Base-by-base conservation (phyloP, 1,140 invertebrate species). In the Drosophila pectinifera region DNA sequence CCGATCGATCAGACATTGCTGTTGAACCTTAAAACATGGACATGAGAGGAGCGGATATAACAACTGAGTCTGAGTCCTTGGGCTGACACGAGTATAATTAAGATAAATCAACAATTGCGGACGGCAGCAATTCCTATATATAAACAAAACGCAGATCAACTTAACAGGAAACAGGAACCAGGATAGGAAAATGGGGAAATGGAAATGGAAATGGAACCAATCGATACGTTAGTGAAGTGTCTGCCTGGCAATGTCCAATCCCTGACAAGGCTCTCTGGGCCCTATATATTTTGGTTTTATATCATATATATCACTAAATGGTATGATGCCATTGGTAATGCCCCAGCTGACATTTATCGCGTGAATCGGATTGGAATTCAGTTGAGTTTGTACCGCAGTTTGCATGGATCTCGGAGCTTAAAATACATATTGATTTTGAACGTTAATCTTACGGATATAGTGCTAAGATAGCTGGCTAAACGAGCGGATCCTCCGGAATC, bases 381-480 rank as follows among this genome's bases (percentile, higher is more conserved):
- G 51, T 73, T 57, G 61, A 86, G 58, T 86, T 85, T 85, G 82
- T 85, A 85, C 82, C 84, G 82, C 82, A 80, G 65, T 84, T 83
- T 83, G 64, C 80, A 84, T 65, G 69, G 64, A 74, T 79, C 51
- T 77, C 63, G 63, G 45, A 69, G 38, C 56, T 75, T 64, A 54
- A 39, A 73, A 46, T 75, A 63, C 14, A 6, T 22, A 31, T 57
- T 20, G 63, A 28, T 28, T 51, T 51, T 26, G 28, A 61, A 39
- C 34, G 45, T 38, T 63, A 48, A 28, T 73, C 51, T 53, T 68
- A 49, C 11, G 41, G 36, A 41, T 41, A 53, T 63, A 31, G 39
- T 57, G 64, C 49, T 48, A 46, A 58, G 54, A 70, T 58, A 48
- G 56, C 13, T 59, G 45, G 48, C 48, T 18, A 49, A 67, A 39